phyloP scores from a whole-genome alignment of 2,113 vertebrate genomes.

The Pipa parva region DNA sequence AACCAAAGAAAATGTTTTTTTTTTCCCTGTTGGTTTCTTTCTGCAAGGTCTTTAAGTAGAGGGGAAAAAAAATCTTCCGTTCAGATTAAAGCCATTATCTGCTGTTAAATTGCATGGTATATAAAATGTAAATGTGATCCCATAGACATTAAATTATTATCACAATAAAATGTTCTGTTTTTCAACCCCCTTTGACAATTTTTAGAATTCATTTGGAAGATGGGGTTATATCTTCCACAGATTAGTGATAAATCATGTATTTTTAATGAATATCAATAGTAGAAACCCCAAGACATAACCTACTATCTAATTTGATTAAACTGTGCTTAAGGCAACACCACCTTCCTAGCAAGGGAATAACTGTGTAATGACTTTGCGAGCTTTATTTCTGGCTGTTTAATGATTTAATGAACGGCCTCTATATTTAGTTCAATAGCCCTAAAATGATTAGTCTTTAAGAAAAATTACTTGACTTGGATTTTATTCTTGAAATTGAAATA shows the following conservation, averaged over 20 bases:
- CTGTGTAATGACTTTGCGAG: constrained; percentile 86
- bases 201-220: constrained; percentile 75
- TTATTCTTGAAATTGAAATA: constrained; percentile 79
- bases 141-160: constrained; percentile 63
- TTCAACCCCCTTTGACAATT: constrained; percentile 71
- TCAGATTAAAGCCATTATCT: constrained; percentile 64
- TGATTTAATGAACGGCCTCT: constrained; percentile 88
- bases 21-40: constrained; percentile 55
- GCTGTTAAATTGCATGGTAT: constrained; percentile 65
- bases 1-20: constrained; percentile 32
- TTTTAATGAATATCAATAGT: constrained; percentile 94
- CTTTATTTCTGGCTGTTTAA: constrained; percentile 85
- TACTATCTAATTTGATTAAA: constrained; percentile 91
- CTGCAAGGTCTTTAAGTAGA: constrained; percentile 64
- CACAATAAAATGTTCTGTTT: constrained; percentile 75
- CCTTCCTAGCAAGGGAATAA: constrained; percentile 80
- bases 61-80: constrained; percentile 56
- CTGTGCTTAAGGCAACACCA: constrained; percentile 86
- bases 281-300: constrained; percentile 85
- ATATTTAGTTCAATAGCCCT: constrained; percentile 82
- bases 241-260: constrained; percentile 89
- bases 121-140: constrained; percentile 72
- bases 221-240: constrained; percentile 76
- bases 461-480: constrained; percentile 81
- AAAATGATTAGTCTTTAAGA: constrained; percentile 87